Evolutionary conservation across 2,888 invertebrate genomes (phyloP).

Genomic region (Tiliacea citrago): DNA sequence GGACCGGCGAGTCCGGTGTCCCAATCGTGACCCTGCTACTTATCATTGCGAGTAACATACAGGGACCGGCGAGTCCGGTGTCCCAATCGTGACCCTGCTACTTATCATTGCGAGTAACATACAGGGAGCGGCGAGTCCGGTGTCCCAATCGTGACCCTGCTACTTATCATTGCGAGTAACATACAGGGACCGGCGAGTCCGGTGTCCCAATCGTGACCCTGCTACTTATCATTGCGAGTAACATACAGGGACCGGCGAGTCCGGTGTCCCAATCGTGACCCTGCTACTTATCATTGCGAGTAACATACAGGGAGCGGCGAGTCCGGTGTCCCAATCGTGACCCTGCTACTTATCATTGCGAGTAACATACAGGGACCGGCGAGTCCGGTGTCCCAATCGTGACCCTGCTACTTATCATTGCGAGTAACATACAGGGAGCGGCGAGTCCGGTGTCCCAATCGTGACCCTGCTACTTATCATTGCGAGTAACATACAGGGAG

Average conservation of each 20-base stretch:
- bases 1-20: neutral
- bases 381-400: neutral
- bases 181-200: neutral
- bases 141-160: neutral
- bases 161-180: neutral
- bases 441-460: neutral
- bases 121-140: neutral
- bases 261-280: neutral
- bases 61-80: neutral
- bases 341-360: too few relatives aligned
- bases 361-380: neutral
- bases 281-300: neutral
- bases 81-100: too few relatives aligned
- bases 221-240: neutral
- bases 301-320: neutral
- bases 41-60: neutral
- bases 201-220: neutral
- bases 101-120: neutral
- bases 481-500: neutral
- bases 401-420: too few relatives aligned
- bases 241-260: neutral
- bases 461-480: too few relatives aligned
- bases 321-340: neutral
- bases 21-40: too few relatives aligned
- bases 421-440: neutral